Conservation (phyloP, 2,888 invertebrate genomes). For the Meandrusa payeni region DNA sequence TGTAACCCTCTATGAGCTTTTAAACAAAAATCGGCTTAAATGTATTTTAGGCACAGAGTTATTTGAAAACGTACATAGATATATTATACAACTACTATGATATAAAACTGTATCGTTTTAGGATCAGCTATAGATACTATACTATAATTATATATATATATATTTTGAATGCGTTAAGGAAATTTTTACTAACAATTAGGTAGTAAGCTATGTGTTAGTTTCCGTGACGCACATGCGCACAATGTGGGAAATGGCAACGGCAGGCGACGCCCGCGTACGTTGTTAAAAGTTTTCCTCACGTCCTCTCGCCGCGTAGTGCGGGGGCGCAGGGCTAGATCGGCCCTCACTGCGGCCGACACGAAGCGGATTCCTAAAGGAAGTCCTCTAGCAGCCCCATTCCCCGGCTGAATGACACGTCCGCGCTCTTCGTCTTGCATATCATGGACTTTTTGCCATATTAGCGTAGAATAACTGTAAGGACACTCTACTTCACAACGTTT, state of each 20-base stretch:
- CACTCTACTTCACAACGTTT: constrained; percentile 49
- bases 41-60: constrained; percentile 78
- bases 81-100: constrained; percentile 68
- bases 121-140: constrained; percentile 61
- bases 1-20: constrained; percentile 70
- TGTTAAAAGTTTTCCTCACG: too few species aligned
- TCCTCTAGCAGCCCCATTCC: neutral
- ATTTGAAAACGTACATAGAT: constrained; percentile 61
- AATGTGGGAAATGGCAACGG: neutral
- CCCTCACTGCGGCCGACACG: too few species aligned
- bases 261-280: too few species aligned
- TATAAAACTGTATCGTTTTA: too few species aligned
- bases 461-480: constrained; percentile 51
- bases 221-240: constrained; percentile 29
- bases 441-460: constrained; percentile 76
- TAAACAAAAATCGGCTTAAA: constrained; percentile 65
- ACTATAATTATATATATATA: constrained; percentile 68
- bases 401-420: neutral
- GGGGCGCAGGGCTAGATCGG: too few species aligned
- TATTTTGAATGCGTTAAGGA: constrained; percentile 79
- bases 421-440: constrained; percentile 53
- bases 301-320: too few species aligned
- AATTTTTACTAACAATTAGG: constrained; percentile 78
- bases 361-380: neutral
- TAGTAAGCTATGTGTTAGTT: constrained; percentile 64